A percentile compares a stretch with the other conserved stretches of the same genome.
These are phyloP conservation scores for Ataeniobius toweri DNA, from an alignment of 2,797 vertebrate genomes.

Conservation along the genomic window DNA sequence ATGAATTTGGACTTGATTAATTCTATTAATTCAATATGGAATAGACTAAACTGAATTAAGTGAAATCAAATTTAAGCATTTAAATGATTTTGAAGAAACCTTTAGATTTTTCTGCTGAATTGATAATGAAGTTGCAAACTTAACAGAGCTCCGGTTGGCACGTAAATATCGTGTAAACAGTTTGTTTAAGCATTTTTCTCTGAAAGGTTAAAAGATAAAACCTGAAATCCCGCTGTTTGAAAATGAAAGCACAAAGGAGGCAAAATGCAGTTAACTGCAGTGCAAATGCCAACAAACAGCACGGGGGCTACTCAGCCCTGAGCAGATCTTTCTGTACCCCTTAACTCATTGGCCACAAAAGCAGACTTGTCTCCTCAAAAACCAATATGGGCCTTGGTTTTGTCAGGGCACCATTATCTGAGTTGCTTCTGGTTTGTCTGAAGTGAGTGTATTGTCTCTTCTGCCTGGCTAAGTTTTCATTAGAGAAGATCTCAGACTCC, in stretches of 20 bases:
- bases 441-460: conserved; percentile 61
- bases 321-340: conserved; percentile 43
- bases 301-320: conserved; percentile 19
- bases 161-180: not conserved
- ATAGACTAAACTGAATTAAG: no score
- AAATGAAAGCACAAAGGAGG: conserved; percentile 33
- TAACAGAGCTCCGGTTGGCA: not conserved
- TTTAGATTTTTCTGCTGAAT: not conserved
- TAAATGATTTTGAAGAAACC: not conserved
- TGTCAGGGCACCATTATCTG: conserved; percentile 52
- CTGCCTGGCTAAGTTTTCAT: conserved; percentile 69
- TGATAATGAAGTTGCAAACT: not conserved
- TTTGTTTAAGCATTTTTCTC: conserved; percentile 8
- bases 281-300: conserved; percentile 52
- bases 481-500: conserved; percentile 61
- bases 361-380: conserved; percentile 54
- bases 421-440: conserved; percentile 46
- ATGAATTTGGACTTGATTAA: not conserved
- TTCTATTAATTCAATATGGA: no score
- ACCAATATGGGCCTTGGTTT: conserved; percentile 59
- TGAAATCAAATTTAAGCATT: not conserved
- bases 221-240: not conserved
- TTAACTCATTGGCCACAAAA: conserved; percentile 50
- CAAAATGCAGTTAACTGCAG: conserved; percentile 22
- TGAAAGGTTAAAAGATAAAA: not conserved